Conservation (phyloP, 2,888 invertebrate genomes). For the Auanema sp. region DNA sequence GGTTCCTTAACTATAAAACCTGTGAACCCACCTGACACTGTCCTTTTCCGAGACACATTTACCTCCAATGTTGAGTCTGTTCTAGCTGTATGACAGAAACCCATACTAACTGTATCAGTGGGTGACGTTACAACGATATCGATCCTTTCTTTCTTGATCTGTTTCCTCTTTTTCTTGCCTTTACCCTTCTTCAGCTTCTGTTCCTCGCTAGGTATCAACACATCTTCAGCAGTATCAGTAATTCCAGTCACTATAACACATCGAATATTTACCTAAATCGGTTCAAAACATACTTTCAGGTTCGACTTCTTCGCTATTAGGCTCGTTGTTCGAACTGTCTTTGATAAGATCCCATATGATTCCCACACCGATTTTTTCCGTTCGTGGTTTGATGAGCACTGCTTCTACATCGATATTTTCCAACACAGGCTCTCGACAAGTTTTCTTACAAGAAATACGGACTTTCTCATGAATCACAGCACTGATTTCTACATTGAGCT, state of each 20-base stretch:
- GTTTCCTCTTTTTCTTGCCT: constrained; percentile 31
- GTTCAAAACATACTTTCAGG: not conserved
- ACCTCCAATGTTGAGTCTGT: constrained; percentile 13
- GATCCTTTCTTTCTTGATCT: constrained; percentile 27
- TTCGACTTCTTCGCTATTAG: not conserved
- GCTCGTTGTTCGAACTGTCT: not conserved
- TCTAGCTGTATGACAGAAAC: constrained; percentile 10
- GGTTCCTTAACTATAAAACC: not conserved
- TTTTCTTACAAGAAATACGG: not conserved
- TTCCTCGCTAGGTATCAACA: constrained; percentile 25
- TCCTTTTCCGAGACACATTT: constrained; percentile 24
- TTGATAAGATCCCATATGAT: constrained; percentile 33
- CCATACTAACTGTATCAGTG: constrained; percentile 8
- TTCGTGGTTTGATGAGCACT: constrained; percentile 32
- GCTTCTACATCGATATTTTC: constrained; percentile 1
- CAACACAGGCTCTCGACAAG: not conserved
- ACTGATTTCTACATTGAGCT: not conserved
- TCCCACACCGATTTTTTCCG: constrained; percentile 44
- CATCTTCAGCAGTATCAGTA: constrained; percentile 28
- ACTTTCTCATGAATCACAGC: not conserved
- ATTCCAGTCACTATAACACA: constrained; percentile 1
- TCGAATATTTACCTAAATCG: not conserved
- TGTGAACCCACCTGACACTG: constrained; percentile 18
- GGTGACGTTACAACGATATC: constrained; percentile 20
- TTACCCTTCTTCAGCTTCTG: constrained; percentile 32